Base-by-base conservation (phyloP, 2,888 invertebrate species). In the Tiliacea aurago region DNA sequence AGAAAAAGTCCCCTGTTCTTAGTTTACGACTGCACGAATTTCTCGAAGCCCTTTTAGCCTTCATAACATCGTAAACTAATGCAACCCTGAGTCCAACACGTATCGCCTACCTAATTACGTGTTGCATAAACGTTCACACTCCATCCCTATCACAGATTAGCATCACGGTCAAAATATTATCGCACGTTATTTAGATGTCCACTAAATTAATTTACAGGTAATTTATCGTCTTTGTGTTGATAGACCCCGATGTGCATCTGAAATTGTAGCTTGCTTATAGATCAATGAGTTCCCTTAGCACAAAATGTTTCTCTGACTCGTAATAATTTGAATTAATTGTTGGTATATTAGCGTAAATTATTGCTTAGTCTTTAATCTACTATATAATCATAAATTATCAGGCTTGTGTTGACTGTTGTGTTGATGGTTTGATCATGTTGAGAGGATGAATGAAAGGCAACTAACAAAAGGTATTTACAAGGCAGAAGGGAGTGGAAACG, bases 101-200 rank as follows among this genome's bases (percentile, higher is more conserved):
- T 73, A 81, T 85, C 84, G 80, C 78, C 78, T 85, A 85, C 83
- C 86, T 87, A 88, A 88, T 88, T 86, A 87, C 78, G 81, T 81
- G 84, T 83, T 79, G 76, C 80, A 80, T 77, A 75, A 77, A 77
- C 79, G 81, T 83, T 84, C 76, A 77, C 84, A 86, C 81, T 81
- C 80, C 84, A 88, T 85, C 78, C 83, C 78, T 75, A 77, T 84
- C 70, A 80, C 79, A 86, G 84, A 84, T 87, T 82, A 74, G 78
- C 68, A 78, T 82, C 88, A 88, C 84, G 88, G 87, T 86, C 88
- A 86, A 83, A 86, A 78, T 81, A 71, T 82, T 62, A 66, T 81
- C 73, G 72, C 80, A 72, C 55, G 72, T 81, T 78, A 81, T 77
- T 81, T 68, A 84, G 68, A 76, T 64, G 82, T 80, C 78, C 37